phyloP scores from a whole-genome alignment of 2,113 vertebrate species.

The Dasypus novemcinctus region DNA sequence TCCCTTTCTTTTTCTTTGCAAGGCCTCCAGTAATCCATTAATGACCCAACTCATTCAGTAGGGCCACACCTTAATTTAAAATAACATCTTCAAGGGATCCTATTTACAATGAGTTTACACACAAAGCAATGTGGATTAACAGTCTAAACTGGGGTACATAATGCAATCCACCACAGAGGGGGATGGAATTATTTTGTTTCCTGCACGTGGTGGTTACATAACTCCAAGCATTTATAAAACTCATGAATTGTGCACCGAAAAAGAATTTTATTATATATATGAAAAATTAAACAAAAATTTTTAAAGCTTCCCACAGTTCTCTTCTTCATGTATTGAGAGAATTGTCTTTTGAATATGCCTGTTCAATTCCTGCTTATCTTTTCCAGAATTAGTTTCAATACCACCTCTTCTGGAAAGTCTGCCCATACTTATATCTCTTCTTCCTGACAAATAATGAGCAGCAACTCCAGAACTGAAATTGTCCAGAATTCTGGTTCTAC shows the following conservation, averaged over 20 bases:
- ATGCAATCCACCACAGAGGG: too few species aligned
- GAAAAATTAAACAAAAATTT: neutral
- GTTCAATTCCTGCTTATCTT: neutral
- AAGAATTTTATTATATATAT: neutral
- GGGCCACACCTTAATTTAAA: too few species aligned
- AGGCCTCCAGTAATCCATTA: too few species aligned
- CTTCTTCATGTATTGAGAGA: neutral
- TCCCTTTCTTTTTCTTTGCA: too few species aligned
- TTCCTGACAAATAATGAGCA: neutral
- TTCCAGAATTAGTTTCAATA: neutral
- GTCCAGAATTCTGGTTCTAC: neutral
- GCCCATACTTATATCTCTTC: neutral
- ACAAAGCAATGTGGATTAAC: too few species aligned
- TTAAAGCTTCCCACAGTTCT: neutral
- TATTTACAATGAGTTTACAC: too few species aligned
- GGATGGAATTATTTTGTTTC: neutral
- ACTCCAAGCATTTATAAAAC: neutral
- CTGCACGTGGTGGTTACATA: neutral
- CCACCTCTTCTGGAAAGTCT: neutral
- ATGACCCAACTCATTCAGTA: too few species aligned
- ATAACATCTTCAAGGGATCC: too few species aligned
- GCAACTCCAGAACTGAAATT: neutral
- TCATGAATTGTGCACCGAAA: neutral
- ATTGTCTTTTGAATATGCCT: conserved; percentile 20
- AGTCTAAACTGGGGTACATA: too few species aligned